Conservation (phyloP, 92 coral and sea anemone species). For the Actinernus sp. region DNA sequence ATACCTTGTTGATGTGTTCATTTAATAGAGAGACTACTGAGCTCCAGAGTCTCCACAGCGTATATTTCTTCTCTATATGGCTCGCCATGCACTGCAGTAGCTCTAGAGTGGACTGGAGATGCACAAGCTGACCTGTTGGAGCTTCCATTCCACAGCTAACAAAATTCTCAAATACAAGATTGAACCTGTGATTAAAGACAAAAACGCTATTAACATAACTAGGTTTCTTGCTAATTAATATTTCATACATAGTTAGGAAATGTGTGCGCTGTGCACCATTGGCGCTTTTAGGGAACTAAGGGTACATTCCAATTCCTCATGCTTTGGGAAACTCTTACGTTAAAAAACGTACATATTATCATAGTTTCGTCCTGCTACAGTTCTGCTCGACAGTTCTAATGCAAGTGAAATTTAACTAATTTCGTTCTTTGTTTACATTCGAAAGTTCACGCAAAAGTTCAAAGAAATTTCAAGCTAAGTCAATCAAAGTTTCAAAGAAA, state of each 20-base stretch:
- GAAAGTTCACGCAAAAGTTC: too few species aligned
- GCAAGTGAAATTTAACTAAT: too few species aligned
- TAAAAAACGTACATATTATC: too few species aligned
- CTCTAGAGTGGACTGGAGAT: slow-evolving; percentile 63
- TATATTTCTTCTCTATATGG: slow-evolving; percentile 52
- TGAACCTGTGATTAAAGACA: slow-evolving; percentile 53
- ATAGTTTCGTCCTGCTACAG: too few species aligned
- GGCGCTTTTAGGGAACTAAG: too few species aligned
- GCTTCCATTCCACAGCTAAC: slow-evolving; percentile 71
- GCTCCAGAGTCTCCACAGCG: slow-evolving; percentile 92
- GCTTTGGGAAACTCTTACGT: too few species aligned
- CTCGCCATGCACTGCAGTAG: slow-evolving; percentile 49
- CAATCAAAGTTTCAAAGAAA: too few species aligned
- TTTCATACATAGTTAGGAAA: background rate
- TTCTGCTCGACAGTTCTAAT: too few species aligned
- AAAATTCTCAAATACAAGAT: slow-evolving; percentile 72
- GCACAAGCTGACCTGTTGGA: slow-evolving; percentile 75
- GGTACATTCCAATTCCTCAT: too few species aligned
- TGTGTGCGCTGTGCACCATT: too few species aligned
- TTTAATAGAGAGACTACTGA: slow-evolving; percentile 70
- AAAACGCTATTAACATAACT: background rate
- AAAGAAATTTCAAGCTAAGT: too few species aligned
- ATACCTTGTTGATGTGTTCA: slow-evolving; percentile 88
- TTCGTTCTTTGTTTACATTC: too few species aligned
- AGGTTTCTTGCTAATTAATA: background rate